Conservation (phyloP, 2,797 vertebrate species). For the Tenualosa ilisha region DNA sequence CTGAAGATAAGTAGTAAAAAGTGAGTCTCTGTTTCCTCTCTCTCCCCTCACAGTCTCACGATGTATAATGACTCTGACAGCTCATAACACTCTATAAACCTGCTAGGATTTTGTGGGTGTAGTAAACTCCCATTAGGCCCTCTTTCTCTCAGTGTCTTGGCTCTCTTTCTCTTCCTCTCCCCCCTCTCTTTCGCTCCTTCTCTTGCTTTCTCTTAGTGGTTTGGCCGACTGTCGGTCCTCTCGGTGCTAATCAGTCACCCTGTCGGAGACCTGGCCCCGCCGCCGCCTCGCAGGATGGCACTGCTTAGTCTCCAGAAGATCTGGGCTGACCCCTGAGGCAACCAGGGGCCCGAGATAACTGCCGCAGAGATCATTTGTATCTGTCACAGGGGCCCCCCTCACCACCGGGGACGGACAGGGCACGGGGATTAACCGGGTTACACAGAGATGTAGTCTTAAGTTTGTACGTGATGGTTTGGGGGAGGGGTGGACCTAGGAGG, state of each 20-base stretch:
- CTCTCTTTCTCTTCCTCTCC: constrained; percentile 25
- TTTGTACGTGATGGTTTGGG: constrained; percentile 57
- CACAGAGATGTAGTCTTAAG: constrained; percentile 65
- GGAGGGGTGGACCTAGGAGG: constrained; percentile 54
- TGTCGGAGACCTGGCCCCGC: constrained; percentile 58
- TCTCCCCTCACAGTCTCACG: neutral
- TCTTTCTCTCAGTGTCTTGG: neutral
- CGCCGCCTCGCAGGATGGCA: constrained; percentile 66
- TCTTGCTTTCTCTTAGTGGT: constrained; percentile 26
- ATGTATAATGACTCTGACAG: constrained; percentile 16
- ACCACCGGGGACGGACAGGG: constrained; percentile 60
- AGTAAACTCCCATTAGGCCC: constrained; percentile 33
- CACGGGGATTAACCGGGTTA: constrained; percentile 67
- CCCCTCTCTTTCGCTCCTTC: neutral
- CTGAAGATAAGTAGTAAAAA: constrained; percentile 23
- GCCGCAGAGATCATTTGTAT: constrained; percentile 66
- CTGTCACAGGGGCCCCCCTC: constrained; percentile 66
- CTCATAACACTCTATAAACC: constrained; percentile 21
- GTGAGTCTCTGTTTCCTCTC: constrained; percentile 19
- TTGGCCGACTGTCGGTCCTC: constrained; percentile 54
- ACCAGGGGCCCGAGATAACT: constrained; percentile 64
- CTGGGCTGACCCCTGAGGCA: constrained; percentile 52
- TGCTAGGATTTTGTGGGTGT: constrained; percentile 24
- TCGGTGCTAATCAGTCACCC: constrained; percentile 68
- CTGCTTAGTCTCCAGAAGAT: constrained; percentile 65